These are phyloP conservation scores for Cisticola juncidis DNA, from an alignment of 2,113 vertebrate species.

Conservation along the genomic window DNA sequence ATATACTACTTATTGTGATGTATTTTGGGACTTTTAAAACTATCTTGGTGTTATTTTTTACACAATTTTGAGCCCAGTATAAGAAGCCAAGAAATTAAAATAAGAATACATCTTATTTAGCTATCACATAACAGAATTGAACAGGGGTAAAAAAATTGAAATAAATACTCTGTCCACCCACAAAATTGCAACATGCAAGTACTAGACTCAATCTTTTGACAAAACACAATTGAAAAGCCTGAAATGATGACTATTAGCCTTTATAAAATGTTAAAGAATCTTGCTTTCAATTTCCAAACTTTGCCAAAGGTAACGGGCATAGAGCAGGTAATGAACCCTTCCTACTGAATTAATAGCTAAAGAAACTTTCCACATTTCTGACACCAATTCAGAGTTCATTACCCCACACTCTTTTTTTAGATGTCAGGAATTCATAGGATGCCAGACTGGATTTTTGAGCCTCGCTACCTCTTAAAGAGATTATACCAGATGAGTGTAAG, in stretches of 20 bases:
- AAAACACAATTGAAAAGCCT: not conserved
- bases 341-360: not conserved
- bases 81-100: not conserved
- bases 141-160: rapidly evolving
- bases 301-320: not conserved
- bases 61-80: not conserved
- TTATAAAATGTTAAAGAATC: not conserved
- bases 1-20: not conserved
- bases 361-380: not conserved
- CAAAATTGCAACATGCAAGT: not conserved
- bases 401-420: not conserved
- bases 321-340: not conserved
- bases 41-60: not conserved
- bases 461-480: not conserved
- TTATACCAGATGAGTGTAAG: not conserved
- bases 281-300: not conserved
- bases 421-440: not conserved
- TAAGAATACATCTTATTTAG: not conserved
- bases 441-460: conserved; percentile 8
- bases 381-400: not conserved
- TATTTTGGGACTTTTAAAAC: not conserved
- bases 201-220: not conserved
- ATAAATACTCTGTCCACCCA: not conserved
- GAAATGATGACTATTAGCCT: not conserved
- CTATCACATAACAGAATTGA: not conserved